Conservation (phyloP, 2,797 vertebrate genomes). For the Lateolabrax maculatus region DNA sequence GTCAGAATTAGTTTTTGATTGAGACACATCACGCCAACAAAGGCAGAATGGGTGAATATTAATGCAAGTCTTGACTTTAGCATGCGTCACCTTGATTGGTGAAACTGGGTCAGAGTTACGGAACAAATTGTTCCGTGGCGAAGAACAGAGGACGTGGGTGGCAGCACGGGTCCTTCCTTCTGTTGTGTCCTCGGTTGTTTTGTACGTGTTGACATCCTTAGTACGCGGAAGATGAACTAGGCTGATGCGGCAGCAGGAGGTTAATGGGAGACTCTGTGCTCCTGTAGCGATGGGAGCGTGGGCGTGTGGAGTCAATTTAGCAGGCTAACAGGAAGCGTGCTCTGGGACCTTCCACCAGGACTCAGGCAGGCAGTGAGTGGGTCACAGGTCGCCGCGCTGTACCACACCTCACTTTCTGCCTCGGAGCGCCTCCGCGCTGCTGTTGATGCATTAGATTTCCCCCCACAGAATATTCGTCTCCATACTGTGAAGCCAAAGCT, state of each 20-base stretch:
- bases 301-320: conserved; percentile 70
- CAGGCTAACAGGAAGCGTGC: conserved; percentile 72
- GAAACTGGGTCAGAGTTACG: conserved; percentile 74
- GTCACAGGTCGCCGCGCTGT: conserved; percentile 58
- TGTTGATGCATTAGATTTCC: conserved; percentile 20
- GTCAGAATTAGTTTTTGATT: no score
- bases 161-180: conserved; percentile 61
- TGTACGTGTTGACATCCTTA: conserved; percentile 69
- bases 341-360: conserved; percentile 49
- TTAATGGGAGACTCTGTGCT: conserved; percentile 62
- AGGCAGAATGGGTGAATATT: conserved; percentile 50
- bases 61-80: conserved; percentile 50
- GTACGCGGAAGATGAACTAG: conserved; percentile 40
- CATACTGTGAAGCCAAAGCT: conserved; percentile 23
- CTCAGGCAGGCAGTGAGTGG: conserved; percentile 57
- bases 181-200: conserved; percentile 71
- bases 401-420: conserved; percentile 38
- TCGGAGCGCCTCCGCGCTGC: background rate
- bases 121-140: conserved; percentile 69
- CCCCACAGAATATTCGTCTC: conserved; percentile 35
- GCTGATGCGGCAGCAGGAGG: conserved; percentile 48
- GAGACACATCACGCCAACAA: conserved; percentile 31
- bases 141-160: conserved; percentile 57
- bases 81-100: conserved; percentile 38
- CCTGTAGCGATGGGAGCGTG: conserved; percentile 51